phyloP scores from a whole-genome alignment of 1,140 invertebrate species.

The Sinella curviseta region DNA sequence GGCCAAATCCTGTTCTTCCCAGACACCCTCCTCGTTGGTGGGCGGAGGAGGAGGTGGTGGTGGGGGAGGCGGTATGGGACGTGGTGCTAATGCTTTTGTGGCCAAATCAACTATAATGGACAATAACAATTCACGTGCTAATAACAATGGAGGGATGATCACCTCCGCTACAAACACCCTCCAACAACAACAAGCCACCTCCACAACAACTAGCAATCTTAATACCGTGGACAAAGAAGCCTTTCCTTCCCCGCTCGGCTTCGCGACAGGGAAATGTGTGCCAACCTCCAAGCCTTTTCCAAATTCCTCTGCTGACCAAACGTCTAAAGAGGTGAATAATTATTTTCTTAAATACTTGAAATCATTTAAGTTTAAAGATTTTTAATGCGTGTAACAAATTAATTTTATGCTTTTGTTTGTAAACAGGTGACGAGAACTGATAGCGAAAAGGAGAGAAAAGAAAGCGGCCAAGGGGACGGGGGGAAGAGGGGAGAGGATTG shows the following conservation, averaged over 20 bases:
- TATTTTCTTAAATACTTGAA: conserved; percentile 18
- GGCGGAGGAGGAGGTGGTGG: not conserved
- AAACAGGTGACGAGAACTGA: conserved; percentile 25
- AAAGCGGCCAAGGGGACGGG: conserved; percentile 25
- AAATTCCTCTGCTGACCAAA: conserved; percentile 41
- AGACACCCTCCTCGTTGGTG: conserved; percentile 7
- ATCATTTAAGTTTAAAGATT: too few species aligned
- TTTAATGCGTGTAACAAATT: not conserved
- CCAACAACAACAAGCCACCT: not conserved
- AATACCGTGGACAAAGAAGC: conserved; percentile 46
- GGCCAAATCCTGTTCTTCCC: conserved; percentile 34
- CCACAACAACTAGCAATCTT: conserved; percentile 15
- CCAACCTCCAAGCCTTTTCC: conserved; percentile 45
- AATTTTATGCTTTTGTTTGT: not conserved
- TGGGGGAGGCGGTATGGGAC: not conserved
- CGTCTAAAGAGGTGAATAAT: conserved; percentile 35
- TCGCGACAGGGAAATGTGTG: conserved; percentile 45
- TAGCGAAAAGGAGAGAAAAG: conserved; percentile 42
- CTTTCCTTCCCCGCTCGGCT: conserved; percentile 43
- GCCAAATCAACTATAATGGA: conserved; percentile 44
- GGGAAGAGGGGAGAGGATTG: conserved; percentile 41
- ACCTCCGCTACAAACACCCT: not conserved
- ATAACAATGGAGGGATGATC: conserved; percentile 22
- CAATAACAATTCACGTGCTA: conserved; percentile 41
- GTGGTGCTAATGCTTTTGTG: conserved; percentile 43